Conservation (phyloP, 1,140 invertebrate genomes). For the Brachionus paranguensis region DNA sequence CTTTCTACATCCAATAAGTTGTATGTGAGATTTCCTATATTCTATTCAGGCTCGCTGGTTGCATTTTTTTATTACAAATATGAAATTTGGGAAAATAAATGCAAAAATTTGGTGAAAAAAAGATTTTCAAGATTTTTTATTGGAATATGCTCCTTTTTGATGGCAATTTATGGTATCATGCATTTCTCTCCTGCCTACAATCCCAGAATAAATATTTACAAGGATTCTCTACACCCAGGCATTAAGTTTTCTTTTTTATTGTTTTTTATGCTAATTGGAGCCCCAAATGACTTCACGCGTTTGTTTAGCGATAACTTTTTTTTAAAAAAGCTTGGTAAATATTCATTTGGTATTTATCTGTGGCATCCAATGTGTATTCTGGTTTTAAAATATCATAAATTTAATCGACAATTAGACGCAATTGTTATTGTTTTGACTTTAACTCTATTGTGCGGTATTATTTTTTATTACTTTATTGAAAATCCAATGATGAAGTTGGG, state of each 20-base stretch:
- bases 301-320: background rate
- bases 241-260: background rate
- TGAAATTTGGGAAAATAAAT: background rate
- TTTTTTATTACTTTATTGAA: background rate
- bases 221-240: background rate
- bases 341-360: background rate
- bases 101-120: background rate
- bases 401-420: background rate
- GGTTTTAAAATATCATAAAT: background rate
- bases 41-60: background rate
- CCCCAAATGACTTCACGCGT: background rate
- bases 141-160: background rate
- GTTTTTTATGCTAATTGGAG: background rate
- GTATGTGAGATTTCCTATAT: constrained; percentile 3
- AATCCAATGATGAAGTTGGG: background rate
- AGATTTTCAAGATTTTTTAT: background rate
- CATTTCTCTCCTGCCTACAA: background rate
- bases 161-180: background rate
- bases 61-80: background rate
- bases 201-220: background rate
- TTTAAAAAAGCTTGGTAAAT: constrained; percentile 16
- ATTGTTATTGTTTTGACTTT: background rate
- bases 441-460: background rate
- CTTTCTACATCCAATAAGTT: background rate
- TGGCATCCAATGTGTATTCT: background rate